Evolutionary conservation across 2,113 vertebrate species (phyloP).

Genomic region (Pelobates fuscus): DNA sequence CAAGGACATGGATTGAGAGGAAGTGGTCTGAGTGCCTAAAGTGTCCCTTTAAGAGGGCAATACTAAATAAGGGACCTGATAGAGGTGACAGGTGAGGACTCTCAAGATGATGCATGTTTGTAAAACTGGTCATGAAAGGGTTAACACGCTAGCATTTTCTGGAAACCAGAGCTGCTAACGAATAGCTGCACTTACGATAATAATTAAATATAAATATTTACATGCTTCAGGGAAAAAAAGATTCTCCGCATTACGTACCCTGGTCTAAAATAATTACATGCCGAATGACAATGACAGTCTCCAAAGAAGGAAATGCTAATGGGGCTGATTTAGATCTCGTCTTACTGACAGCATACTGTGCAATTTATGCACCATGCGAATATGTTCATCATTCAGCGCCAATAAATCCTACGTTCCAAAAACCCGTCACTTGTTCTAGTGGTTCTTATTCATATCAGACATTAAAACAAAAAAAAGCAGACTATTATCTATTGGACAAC

Average conservation of each 20-base stretch:
- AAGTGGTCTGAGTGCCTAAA: no score
- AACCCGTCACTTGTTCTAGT: constrained; percentile 25
- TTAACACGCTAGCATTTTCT: neutral
- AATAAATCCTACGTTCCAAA: constrained; percentile 22
- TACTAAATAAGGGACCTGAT: no score
- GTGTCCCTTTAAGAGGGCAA: no score
- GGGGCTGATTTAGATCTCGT: constrained; percentile 3
- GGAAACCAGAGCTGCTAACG: no score
- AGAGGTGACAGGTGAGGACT: no score
- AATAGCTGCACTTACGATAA: neutral
- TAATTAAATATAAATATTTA: constrained; percentile 12
- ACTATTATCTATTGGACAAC: constrained; percentile 35
- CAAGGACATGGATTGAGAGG: no score
- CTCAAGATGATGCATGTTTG: no score
- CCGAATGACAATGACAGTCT: constrained; percentile 3
- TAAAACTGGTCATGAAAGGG: neutral
- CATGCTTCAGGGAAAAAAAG: neutral
- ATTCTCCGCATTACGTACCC: neutral
- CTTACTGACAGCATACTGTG: neutral
- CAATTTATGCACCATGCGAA: constrained; percentile 8
- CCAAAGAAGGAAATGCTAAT: constrained; percentile 1
- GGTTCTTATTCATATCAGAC: constrained; percentile 23
- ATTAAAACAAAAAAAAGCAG: constrained; percentile 2
- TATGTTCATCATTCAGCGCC: constrained; percentile 18
- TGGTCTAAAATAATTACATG: neutral